Percentiles rank a stretch among this genome's conserved stretches.
Evolutionary conservation across 2,888 invertebrate genomes (phyloP).

Genomic region (Theretra japonica): DNA sequence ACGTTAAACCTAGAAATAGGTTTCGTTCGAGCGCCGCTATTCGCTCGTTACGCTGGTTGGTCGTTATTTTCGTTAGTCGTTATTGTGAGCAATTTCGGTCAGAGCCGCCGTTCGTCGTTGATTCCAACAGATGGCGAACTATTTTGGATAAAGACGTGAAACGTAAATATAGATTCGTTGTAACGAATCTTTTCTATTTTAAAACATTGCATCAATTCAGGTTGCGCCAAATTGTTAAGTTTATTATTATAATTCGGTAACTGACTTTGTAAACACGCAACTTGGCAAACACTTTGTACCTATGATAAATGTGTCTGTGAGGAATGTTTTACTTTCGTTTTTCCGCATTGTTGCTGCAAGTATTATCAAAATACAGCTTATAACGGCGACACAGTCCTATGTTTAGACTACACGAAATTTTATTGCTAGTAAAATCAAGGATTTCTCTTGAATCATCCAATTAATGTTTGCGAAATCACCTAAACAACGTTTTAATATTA

Average conservation of each 20-base stretch:
- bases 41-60: conserved; percentile 59
- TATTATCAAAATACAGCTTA: neutral
- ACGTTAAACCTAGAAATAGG: conserved; percentile 58
- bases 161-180: conserved; percentile 35
- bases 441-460: neutral
- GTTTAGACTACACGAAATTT: neutral
- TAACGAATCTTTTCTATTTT: conserved; percentile 14
- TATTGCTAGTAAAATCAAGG: neutral
- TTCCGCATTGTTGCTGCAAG: neutral
- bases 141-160: conserved; percentile 44
- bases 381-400: neutral
- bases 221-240: conserved; percentile 12
- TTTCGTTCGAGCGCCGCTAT: conserved; percentile 54
- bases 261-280: neutral
- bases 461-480: neutral
- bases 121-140: conserved; percentile 63
- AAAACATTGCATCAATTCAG: conserved; percentile 24
- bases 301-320: neutral
- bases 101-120: conserved; percentile 45
- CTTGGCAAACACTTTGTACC: neutral
- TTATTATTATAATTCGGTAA: neutral
- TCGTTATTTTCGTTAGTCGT: conserved; percentile 74
- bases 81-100: conserved; percentile 53
- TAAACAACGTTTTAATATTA: neutral
- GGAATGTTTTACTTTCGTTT: neutral